A percentile compares a stretch with the other conserved stretches of the same genome.
Conservation (phyloP, 2,888 invertebrate species). For the Apodemia hepburni region DNA sequence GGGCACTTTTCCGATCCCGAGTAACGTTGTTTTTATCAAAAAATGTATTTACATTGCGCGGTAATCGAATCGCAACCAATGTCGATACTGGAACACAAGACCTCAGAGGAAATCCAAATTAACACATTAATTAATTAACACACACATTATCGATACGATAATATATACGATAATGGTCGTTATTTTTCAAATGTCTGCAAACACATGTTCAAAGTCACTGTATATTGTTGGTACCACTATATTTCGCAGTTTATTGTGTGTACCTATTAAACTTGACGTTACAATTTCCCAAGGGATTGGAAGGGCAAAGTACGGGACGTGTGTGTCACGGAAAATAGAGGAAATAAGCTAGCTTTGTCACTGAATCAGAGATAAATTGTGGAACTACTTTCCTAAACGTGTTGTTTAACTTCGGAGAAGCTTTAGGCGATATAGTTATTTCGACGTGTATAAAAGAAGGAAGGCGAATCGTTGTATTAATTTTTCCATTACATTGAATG, state of each 20-base stretch:
- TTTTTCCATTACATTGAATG: no score
- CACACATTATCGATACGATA: no score
- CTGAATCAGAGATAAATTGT: slow-evolving; percentile 13
- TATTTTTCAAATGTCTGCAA: background rate
- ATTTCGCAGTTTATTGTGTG: slow-evolving; percentile 12
- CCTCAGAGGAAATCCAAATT: no score
- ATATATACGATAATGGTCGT: no score
- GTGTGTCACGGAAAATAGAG: slow-evolving; percentile 15
- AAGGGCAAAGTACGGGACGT: slow-evolving; percentile 14
- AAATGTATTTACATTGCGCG: no score
- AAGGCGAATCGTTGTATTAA: background rate
- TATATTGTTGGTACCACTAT: slow-evolving; percentile 3
- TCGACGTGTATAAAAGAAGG: background rate
- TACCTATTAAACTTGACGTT: slow-evolving; percentile 9
- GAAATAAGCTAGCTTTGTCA: slow-evolving; percentile 15
- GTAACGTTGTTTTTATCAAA: no score
- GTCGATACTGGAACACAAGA: no score
- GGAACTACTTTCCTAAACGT: slow-evolving; percentile 16
- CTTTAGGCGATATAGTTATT: slow-evolving; percentile 6
- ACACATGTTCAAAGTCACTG: background rate
- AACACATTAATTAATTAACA: no score
- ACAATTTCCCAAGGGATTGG: slow-evolving; percentile 14
- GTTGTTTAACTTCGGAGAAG: slow-evolving; percentile 19
- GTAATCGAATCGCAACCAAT: no score
- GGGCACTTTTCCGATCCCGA: no score